Base-by-base conservation (phyloP, 2,888 invertebrate species). In the Ectemnius lituratus region DNA sequence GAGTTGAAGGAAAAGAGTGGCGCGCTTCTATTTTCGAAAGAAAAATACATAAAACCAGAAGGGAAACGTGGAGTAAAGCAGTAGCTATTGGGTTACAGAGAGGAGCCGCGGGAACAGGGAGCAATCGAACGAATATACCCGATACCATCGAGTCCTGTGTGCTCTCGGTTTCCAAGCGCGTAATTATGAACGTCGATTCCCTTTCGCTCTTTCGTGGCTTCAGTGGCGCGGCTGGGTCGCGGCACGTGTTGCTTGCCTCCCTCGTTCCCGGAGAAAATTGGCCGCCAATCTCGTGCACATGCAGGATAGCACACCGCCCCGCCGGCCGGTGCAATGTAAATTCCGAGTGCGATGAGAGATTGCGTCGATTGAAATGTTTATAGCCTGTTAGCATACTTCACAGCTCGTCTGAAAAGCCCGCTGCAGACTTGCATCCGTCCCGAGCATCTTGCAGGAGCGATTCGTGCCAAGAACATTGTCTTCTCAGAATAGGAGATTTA, bases 281-380 rank as follows among this genome's bases (percentile, higher is more conserved):
- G 16, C 16, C n/a, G 16, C 23, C 23, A 23, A 23, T 23, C 23
- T 23, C 23, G 23, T 3, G 3, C 3, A 6, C 37, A 37, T 8
- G 37, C 52, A 16, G 52, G 13, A 47, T 47, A 47, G 11, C 47
- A 4, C 52, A 4, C 52, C 52, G 14, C 8, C 16, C 52, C 14
- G 14, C n/a, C 52, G 14, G 1, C 52, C 52, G 37, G 5, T 52
- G 8, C 14, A 52, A 52, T 52, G 52, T 14, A 52, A 52, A 52
- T 52, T 52, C n/a, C n/a, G 14, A 52, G 52, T 16, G 16, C 16
- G 16, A 52, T 52, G 52, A 16, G 52, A 16, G 16, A 52, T 58
- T 27, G 58, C 18, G 16, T 20, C 20, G 58, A 58, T 58, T 58
- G 27, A 58, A 58, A 58, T 27, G 58, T 52, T 52, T 52, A 52